phyloP scores from a whole-genome alignment of 2,888 invertebrate species.

The Spatulosminthurus flaviceps region DNA sequence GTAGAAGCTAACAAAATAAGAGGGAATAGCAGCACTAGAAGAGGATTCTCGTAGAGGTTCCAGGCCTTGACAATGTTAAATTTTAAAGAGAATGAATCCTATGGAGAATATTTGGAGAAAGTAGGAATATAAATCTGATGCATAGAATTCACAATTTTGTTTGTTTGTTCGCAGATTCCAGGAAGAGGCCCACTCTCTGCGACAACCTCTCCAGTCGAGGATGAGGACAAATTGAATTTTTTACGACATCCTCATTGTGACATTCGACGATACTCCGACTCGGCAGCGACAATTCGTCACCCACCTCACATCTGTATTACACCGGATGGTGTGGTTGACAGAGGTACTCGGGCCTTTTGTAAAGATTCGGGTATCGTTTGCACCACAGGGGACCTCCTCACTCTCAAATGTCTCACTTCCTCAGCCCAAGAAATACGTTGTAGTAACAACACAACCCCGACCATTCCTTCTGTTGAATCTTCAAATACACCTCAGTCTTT shows the following conservation, averaged over 20 bases:
- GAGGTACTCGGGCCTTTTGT: not conserved
- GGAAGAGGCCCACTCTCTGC: conserved; percentile 12
- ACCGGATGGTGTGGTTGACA: conserved; percentile 15
- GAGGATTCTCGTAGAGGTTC: too few relatives aligned
- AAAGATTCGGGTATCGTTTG: conserved; percentile 55
- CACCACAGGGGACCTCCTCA: conserved; percentile 59
- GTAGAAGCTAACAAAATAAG: too few relatives aligned
- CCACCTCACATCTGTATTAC: conserved; percentile 47
- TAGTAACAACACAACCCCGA: not conserved
- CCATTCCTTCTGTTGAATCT: not conserved
- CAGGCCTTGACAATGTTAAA: too few relatives aligned
- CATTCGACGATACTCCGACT: conserved; percentile 61
- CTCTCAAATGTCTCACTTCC: conserved; percentile 63
- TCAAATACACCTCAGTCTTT: conserved; percentile 4
- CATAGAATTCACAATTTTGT: not conserved
- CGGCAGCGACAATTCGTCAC: conserved; percentile 53
- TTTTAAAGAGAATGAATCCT: too few relatives aligned
- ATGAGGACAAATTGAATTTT: conserved; percentile 44
- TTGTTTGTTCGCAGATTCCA: conserved; percentile 21
- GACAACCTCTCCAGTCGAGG: conserved; percentile 5
- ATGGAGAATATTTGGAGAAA: too few relatives aligned
- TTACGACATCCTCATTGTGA: conserved; percentile 49
- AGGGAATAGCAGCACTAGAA: too few relatives aligned
- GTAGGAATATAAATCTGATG: not conserved
- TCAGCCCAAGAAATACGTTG: conserved; percentile 61